Conservation (phyloP, 2,888 invertebrate genomes). For the Baccha elongata region DNA sequence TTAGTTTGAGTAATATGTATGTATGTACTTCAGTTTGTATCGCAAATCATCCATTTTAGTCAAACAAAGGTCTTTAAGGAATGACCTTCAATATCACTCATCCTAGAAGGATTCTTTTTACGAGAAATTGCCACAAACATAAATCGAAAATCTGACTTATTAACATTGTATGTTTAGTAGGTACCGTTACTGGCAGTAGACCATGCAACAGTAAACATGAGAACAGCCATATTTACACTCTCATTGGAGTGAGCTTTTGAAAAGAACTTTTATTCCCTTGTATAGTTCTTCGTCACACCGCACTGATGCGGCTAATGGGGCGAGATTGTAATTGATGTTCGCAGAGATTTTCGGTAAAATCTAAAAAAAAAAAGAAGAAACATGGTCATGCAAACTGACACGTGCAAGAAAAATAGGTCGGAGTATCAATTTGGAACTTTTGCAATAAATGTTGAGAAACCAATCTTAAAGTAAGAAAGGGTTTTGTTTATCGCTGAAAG, state of each 20-base stretch:
- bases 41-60: conserved; percentile 10
- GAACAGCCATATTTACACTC: conserved; percentile 15
- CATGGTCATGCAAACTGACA: conserved; percentile 17
- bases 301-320: conserved; percentile 53
- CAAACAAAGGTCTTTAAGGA: conserved; percentile 5
- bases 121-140: conserved; percentile 29
- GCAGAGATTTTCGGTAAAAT: conserved; percentile 48
- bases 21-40: not conserved
- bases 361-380: conserved; percentile 2
- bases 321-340: conserved; percentile 64
- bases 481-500: too few relatives aligned
- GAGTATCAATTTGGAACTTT: conserved; percentile 42
- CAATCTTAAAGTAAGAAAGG: too few relatives aligned
- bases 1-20: too few relatives aligned
- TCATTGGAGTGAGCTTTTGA: not conserved
- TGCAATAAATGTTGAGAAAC: conserved; percentile 10
- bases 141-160: conserved; percentile 24
- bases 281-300: not conserved
- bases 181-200: conserved; percentile 16
- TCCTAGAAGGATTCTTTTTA: not conserved
- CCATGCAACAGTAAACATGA: conserved; percentile 43
- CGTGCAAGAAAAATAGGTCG: conserved; percentile 6
- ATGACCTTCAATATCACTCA: conserved; percentile 23
- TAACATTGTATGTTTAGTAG: conserved; percentile 5
- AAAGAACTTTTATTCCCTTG: conserved; percentile 2